Conservation (phyloP, 2,888 invertebrate genomes). For the Watsonalla binaria region DNA sequence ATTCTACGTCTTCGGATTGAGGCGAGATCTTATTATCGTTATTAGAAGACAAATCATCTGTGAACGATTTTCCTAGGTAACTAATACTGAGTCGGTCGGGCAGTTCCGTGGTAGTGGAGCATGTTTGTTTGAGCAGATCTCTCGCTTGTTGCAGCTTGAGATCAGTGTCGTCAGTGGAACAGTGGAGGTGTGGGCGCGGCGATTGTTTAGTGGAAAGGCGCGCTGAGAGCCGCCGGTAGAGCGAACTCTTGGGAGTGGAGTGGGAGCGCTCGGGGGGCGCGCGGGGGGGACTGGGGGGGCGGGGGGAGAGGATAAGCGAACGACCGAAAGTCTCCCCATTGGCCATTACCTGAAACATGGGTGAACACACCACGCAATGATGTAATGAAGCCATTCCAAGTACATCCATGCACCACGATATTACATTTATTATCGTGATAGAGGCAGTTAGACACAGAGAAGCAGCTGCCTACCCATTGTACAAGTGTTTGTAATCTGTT, state of each 20-base stretch:
- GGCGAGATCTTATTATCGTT: slow-evolving; percentile 36
- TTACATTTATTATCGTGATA: slow-evolving; percentile 45
- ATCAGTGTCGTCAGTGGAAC: slow-evolving; percentile 45
- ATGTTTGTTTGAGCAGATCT: slow-evolving; percentile 50
- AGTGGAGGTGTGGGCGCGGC: slow-evolving; percentile 26
- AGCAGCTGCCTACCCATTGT: slow-evolving; percentile 40
- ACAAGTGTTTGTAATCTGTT: background rate
- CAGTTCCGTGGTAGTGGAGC: slow-evolving; percentile 41
- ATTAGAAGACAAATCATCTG: slow-evolving; percentile 44
- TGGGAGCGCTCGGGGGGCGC: slow-evolving; percentile 63
- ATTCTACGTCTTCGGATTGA: slow-evolving; percentile 41
- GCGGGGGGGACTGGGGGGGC: slow-evolving; percentile 52
- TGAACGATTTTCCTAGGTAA: slow-evolving; percentile 53
- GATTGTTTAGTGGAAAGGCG: slow-evolving; percentile 52
- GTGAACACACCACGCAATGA: slow-evolving; percentile 80
- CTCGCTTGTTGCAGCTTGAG: slow-evolving; percentile 51
- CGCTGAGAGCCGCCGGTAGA: slow-evolving; percentile 70
- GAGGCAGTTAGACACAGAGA: slow-evolving; percentile 59
- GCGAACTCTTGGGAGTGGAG: slow-evolving; percentile 67
- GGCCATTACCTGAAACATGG: slow-evolving; percentile 84
- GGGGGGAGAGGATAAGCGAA: slow-evolving; percentile 79
- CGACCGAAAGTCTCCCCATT: slow-evolving; percentile 82
- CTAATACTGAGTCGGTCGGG: slow-evolving; percentile 52
- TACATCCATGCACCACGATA: slow-evolving; percentile 73
- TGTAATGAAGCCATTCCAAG: slow-evolving; percentile 78